These are phyloP conservation scores for Ageneiosus marmoratus DNA, from an alignment of 2,113 vertebrate genomes.

Conservation along the genomic window DNA sequence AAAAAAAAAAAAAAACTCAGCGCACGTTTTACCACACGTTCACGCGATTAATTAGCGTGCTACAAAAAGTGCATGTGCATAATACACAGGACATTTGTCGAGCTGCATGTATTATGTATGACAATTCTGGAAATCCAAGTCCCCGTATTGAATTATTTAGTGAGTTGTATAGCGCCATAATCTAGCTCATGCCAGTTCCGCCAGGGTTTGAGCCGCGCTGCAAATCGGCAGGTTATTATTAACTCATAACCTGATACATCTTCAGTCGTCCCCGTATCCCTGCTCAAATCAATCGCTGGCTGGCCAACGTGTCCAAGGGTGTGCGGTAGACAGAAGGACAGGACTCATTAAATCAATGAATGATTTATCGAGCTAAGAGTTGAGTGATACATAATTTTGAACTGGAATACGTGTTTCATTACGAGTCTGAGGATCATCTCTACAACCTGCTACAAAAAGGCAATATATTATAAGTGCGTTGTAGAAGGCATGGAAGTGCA, in stretches of 20 bases:
- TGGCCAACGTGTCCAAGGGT: constrained; percentile 1
- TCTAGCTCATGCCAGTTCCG: constrained; percentile 23
- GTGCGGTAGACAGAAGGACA: constrained; percentile 11
- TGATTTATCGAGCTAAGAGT: not conserved
- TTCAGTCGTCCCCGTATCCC: constrained; percentile 31
- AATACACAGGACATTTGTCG: constrained; percentile 56
- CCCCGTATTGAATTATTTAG: constrained; percentile 68
- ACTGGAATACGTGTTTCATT: not conserved
- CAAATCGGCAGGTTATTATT: constrained; percentile 52
- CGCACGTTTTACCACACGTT: constrained; percentile 37
- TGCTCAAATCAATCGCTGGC: constrained; percentile 29
- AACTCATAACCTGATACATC: constrained; percentile 52
- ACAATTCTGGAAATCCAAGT: constrained; percentile 63
- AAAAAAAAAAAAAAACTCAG: constrained; percentile 11
- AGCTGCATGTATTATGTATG: constrained; percentile 70
- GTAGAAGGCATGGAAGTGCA: not conserved
- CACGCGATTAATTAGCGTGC: constrained; percentile 53
- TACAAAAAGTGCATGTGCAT: constrained; percentile 44
- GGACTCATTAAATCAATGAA: constrained; percentile 4
- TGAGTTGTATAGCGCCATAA: constrained; percentile 52
- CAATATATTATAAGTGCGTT: not conserved
- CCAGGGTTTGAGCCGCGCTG: constrained; percentile 36
- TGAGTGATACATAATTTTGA: not conserved
- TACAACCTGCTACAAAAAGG: not conserved
- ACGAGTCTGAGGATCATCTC: not conserved